These are phyloP conservation scores for Plecturocebus donacophilus DNA, from an alignment of 2,113 vertebrate genomes.

Conservation along the genomic window DNA sequence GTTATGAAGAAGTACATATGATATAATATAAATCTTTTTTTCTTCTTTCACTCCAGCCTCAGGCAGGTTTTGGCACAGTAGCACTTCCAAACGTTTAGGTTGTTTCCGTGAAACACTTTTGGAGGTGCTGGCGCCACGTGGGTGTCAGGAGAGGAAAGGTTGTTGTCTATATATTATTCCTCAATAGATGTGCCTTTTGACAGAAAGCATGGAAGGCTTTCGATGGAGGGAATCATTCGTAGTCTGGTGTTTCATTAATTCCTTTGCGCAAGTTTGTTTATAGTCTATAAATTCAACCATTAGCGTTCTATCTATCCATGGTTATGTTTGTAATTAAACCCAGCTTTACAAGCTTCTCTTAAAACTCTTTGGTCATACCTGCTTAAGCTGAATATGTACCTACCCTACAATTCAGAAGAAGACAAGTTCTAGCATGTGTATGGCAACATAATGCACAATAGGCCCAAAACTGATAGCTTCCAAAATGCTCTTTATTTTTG, in stretches of 20 bases:
- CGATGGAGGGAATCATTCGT: constrained; percentile 72
- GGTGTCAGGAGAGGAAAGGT: constrained; percentile 59
- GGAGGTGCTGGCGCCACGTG: neutral
- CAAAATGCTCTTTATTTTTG: constrained; percentile 13
- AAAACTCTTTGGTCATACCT: neutral
- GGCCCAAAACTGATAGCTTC: neutral
- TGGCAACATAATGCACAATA: neutral
- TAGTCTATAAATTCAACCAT: constrained; percentile 76
- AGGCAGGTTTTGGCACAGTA: neutral
- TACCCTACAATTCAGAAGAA: neutral
- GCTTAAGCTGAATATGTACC: neutral
- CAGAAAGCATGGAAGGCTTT: constrained; percentile 70
- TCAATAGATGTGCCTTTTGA: constrained; percentile 76
- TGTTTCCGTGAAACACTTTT: neutral
- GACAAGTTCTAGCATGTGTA: neutral
- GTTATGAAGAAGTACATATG: neutral
- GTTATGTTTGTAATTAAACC: constrained; percentile 68
- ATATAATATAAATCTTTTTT: neutral
- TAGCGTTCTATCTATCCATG: constrained; percentile 70
- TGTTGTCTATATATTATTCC: constrained; percentile 71
- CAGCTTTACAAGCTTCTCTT: neutral
- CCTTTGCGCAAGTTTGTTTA: constrained; percentile 75
- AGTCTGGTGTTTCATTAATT: constrained; percentile 70
- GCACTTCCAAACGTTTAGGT: neutral
- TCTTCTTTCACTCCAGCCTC: neutral